A percentile compares a stretch with the other conserved stretches of the same genome.
Conservation (phyloP, 1,140 invertebrate genomes). For the Vanessa atalanta region DNA sequence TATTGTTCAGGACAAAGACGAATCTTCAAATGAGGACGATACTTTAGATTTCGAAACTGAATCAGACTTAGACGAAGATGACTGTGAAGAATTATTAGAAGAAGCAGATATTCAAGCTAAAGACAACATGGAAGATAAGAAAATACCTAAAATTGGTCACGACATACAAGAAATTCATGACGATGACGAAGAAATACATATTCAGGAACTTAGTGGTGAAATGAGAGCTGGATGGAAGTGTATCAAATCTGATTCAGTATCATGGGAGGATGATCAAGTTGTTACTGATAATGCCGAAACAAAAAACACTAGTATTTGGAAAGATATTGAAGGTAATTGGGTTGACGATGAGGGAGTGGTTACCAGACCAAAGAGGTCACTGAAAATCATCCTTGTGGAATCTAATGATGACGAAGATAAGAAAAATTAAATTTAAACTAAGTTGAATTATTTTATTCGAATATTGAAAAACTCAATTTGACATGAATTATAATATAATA, state of each 20-base stretch:
- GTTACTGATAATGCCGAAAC: slow-evolving; percentile 21
- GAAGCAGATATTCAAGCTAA: background rate
- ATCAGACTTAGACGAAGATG: slow-evolving; percentile 31
- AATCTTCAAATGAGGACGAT: slow-evolving; percentile 25
- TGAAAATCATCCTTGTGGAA: slow-evolving; percentile 20
- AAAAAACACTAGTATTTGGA: slow-evolving; percentile 39
- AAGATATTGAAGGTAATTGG: slow-evolving; percentile 43
- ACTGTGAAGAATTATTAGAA: background rate
- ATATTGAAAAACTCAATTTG: too few relatives aligned
- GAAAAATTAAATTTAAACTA: background rate
- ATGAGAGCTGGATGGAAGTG: slow-evolving; percentile 29
- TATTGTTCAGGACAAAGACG: slow-evolving; percentile 29
- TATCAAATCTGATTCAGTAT: slow-evolving; percentile 40
- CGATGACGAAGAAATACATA: slow-evolving; percentile 16
- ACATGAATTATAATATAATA: too few relatives aligned
- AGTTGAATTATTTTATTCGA: too few relatives aligned
- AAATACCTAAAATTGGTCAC: background rate
- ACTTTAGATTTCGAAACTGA: slow-evolving; percentile 22
- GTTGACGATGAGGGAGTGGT: slow-evolving; percentile 52
- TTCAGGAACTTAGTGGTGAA: slow-evolving; percentile 31
- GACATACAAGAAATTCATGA: slow-evolving; percentile 15
- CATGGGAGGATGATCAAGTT: slow-evolving; percentile 51
- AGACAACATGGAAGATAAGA: background rate
- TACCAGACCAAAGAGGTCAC: slow-evolving; percentile 19
- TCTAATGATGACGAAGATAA: slow-evolving; percentile 10